These are phyloP conservation scores for Zaprionus gabonicus DNA, from an alignment of 1,140 invertebrate genomes.

Conservation along the genomic window DNA sequence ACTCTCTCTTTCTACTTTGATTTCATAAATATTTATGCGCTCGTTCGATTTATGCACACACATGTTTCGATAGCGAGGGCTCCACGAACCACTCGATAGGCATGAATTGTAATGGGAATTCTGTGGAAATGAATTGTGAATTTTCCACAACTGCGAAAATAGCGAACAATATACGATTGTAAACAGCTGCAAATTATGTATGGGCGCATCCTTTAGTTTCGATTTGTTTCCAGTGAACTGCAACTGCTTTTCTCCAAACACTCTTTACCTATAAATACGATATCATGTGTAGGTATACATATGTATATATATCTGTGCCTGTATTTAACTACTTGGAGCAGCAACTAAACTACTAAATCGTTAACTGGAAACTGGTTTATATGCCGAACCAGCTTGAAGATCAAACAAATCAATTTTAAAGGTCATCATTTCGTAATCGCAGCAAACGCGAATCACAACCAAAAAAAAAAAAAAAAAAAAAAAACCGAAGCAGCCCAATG, in stretches of 20 bases:
- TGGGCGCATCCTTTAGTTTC: neutral
- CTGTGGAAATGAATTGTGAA: neutral
- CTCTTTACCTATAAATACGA: neutral
- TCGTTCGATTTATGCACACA: constrained; percentile 56
- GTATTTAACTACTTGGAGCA: constrained; percentile 12
- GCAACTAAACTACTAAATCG: constrained; percentile 18
- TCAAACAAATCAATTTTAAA: constrained; percentile 49
- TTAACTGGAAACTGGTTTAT: constrained; percentile 37
- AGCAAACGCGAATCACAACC: constrained; percentile 13
- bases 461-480: constrained; percentile 20
- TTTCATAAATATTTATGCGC: constrained; percentile 68
- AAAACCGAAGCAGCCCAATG: constrained; percentile 7
- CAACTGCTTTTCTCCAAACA: neutral
- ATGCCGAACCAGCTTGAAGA: constrained; percentile 22
- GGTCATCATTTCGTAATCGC: constrained; percentile 49
- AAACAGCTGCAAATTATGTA: constrained; percentile 9
- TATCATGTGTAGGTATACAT: neutral
- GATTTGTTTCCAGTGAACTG: neutral
- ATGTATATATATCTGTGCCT: neutral
- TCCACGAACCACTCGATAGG: neutral
- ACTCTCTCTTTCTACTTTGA: constrained; percentile 21
- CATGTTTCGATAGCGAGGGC: constrained; percentile 51
- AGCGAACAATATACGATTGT: neutral
- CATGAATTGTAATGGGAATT: neutral
- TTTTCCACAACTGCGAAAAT: neutral